Conservation (phyloP, 2,797 vertebrate species). For the Acrocephalus scirpaceus region DNA sequence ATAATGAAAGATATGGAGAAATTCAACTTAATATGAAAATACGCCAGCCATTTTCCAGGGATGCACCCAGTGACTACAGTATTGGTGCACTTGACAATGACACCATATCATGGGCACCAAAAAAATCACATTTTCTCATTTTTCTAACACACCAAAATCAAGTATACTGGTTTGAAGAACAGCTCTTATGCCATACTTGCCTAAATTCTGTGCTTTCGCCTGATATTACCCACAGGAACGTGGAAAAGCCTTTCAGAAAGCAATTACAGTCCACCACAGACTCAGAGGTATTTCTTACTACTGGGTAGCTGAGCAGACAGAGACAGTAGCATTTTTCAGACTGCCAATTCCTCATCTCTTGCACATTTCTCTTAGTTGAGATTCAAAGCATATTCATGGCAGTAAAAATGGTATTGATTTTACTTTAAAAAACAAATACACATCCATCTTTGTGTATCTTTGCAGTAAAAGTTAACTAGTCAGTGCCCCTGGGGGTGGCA, state of each 20-base stretch:
- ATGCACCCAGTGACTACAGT: not conserved
- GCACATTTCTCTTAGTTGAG: not conserved
- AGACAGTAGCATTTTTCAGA: not conserved
- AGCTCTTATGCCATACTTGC: not conserved
- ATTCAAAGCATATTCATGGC: not conserved
- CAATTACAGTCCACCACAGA: not conserved
- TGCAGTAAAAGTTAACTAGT: not conserved
- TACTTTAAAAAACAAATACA: not conserved
- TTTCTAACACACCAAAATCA: not conserved
- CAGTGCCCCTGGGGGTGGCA: fast-evolving
- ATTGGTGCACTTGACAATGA: not conserved
- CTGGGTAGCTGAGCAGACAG: not conserved
- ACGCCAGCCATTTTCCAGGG: not conserved
- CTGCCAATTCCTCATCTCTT: not conserved
- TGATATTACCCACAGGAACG: not conserved
- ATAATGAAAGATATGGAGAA: not conserved
- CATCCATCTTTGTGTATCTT: not conserved
- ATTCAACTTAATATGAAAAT: not conserved
- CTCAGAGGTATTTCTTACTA: not conserved
- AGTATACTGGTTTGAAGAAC: not conserved
- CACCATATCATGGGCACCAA: fast-evolving
- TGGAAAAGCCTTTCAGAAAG: not conserved
- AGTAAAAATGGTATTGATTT: not conserved
- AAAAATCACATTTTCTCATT: not conserved
- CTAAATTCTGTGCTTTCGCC: not conserved